phyloP scores from a whole-genome alignment of 2,888 invertebrate genomes.

The Drosophila hawaiiensis region DNA sequence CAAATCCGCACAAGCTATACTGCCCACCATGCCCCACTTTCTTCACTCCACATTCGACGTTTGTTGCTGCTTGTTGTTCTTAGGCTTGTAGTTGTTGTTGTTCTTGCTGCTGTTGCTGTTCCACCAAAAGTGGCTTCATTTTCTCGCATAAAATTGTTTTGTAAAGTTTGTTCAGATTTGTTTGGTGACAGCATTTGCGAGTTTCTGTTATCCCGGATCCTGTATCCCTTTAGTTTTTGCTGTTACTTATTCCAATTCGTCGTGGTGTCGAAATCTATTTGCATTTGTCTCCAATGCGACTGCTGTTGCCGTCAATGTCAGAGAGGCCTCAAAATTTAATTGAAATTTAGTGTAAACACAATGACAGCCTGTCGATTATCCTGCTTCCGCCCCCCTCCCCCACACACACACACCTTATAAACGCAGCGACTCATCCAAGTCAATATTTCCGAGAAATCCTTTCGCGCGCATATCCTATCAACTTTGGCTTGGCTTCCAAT shows the following conservation, averaged over 20 bases:
- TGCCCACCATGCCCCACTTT: not conserved
- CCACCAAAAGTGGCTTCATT: slow-evolving; percentile 74
- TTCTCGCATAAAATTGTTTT: slow-evolving; percentile 73
- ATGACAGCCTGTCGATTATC: slow-evolving; percentile 74
- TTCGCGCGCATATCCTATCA: slow-evolving; percentile 70
- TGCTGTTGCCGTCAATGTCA: slow-evolving; percentile 63
- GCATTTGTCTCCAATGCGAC: slow-evolving; percentile 43
- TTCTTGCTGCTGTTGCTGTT: slow-evolving; percentile 30
- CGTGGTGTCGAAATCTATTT: slow-evolving; percentile 42
- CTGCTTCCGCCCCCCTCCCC: slow-evolving; percentile 15
- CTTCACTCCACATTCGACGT: slow-evolving; percentile 13
- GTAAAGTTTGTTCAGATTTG: slow-evolving; percentile 74
- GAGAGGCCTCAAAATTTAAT: slow-evolving; percentile 71
- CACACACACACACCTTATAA: not conserved
- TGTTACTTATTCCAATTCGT: slow-evolving; percentile 22
- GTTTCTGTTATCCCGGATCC: slow-evolving; percentile 49
- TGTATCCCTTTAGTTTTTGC: slow-evolving; percentile 28
- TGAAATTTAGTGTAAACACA: slow-evolving; percentile 79
- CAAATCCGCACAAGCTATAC: slow-evolving; percentile 65
- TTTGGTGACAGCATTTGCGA: slow-evolving; percentile 69
- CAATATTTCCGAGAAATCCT: slow-evolving; percentile 67
- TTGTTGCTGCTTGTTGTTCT: slow-evolving; percentile 24
- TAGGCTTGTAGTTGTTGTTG: slow-evolving; percentile 21
- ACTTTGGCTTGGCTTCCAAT: slow-evolving; percentile 67
- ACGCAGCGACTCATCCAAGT: slow-evolving; percentile 15